Base-by-base conservation (phyloP, 2,888 invertebrate species). In the Drosophila mercatorum region DNA sequence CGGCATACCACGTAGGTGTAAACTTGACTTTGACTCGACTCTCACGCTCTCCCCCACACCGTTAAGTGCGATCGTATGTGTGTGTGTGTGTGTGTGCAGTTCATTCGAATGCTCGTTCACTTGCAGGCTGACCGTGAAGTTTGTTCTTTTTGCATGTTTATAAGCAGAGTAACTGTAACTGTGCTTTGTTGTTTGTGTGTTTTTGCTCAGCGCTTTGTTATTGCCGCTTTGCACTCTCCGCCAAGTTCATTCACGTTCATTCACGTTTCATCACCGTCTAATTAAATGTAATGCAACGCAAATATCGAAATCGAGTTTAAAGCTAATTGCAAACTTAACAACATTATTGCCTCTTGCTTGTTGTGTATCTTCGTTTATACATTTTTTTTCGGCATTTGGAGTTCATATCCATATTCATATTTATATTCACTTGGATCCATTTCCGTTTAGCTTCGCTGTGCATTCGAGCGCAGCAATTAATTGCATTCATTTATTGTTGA, bases 391-490 rank as follows among this genome's bases (percentile, higher is more conserved):
- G 82, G 83, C 57, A 61, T 63, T 64, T 64, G 38, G 63, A 17
- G 22, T 43, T 73, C 61, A 43, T 41, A 53, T 75, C 66, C 61
- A 53, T 53, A 46, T 63, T 71, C 43, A 44, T 44, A 22, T 17
- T 17, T 17, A 17, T 17, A 44, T 44, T 26, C 46, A 44, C 40
- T 26, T 26, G 5, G 1, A 63, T 80, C 59, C 80, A 88, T 84
- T 84, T 89, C 84, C 84, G 84, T 85, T 84, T 64, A 65, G 56
- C 64, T 73, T 83, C 44, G 22, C 56, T 40, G 70, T 59, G 83
- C 89, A 82, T 67, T 89, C 75, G 80, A 88, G 88, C 83, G 86
- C 68, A 89, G 80, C 87, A 89, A 80, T 85, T 84, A 89, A 88
- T 81, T 81, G 80, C 75, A 28, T 53, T 41, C 28, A 28, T 22